phyloP scores from a whole-genome alignment of 2,113 vertebrate genomes.

The Acanthisitta chloris region DNA sequence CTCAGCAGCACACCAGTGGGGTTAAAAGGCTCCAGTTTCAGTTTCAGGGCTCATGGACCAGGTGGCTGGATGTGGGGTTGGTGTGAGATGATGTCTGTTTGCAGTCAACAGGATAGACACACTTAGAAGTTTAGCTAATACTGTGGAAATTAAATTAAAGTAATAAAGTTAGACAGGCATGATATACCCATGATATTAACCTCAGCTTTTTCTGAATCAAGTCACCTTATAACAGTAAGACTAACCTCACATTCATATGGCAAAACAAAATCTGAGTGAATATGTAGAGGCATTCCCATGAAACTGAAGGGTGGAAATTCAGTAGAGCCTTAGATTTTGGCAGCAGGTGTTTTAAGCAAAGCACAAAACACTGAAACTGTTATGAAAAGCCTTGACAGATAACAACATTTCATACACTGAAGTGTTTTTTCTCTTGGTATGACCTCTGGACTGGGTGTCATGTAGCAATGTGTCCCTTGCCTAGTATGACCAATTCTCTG shows the following conservation, averaged over 20 bases:
- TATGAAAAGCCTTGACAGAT: background rate
- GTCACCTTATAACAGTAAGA: background rate
- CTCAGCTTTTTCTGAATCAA: background rate
- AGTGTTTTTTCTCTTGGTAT: background rate
- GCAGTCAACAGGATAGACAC: background rate
- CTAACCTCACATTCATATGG: background rate
- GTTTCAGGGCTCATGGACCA: background rate
- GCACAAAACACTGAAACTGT: background rate
- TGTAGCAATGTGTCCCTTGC: background rate
- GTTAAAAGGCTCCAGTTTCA: background rate
- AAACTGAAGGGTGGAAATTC: background rate
- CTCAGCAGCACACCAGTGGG: fast-evolving
- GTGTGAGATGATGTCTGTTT: background rate
- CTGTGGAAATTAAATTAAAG: background rate
- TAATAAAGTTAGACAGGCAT: background rate
- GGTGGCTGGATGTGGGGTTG: background rate
- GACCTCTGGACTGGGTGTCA: background rate
- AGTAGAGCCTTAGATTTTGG: background rate
- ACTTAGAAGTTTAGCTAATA: background rate
- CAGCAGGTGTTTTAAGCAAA: background rate
- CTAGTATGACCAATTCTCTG: background rate
- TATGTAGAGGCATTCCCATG: background rate
- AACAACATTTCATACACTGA: fast-evolving
- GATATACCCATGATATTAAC: background rate
- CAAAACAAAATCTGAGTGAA: background rate